Base-by-base conservation (phyloP, 2,797 vertebrate genomes). In the Valencia hispanica region DNA sequence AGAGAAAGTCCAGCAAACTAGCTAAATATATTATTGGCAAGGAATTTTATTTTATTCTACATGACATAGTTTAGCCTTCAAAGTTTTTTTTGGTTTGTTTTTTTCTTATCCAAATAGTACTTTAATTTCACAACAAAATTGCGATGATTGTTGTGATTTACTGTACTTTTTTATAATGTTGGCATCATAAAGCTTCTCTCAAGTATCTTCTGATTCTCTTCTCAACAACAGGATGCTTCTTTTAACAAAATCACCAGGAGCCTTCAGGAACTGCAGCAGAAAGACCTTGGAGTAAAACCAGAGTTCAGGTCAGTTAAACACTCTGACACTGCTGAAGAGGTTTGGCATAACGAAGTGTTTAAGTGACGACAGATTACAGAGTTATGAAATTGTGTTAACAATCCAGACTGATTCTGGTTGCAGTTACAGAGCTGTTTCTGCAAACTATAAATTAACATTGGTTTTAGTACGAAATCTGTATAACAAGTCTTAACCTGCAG, bases 221-320 rank as follows among this genome's bases (percentile, higher is more conserved):
- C 48, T 81, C 4, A 0, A 68, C 48, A 8, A 88, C 92, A 99
- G 98, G 98, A 99, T 75, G 96, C 97, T 3, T 95, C 96, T 71
- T 99, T 99, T 92, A 99, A 99, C 93, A 99, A 99, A 94, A 97
- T 96, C 79, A 97, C 97, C 0, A 95, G 98, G 84, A 96, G 97
- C 85, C 96, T 99, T 87, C 97, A 99, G 87, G 98, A 99, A n/a
- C 93, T 99, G 80, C 97, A 99, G 90, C 97, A 97, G 88, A 98
- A 96, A 84, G 98, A 99, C 59, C 94, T 98, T 3, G 98, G 97
- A 14, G 96, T 99, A 82, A 98, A 98, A 82, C 94, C 97, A 0
- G 96, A 99, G 73, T 98, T 98, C 93, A 98, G 98, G 98, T 99
- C 83, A 91, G 93, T 32, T n/a, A 22, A 17, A 9, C 8, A 20